Conservation (phyloP, 1,140 invertebrate species). For the Drosophila neocordata region DNA sequence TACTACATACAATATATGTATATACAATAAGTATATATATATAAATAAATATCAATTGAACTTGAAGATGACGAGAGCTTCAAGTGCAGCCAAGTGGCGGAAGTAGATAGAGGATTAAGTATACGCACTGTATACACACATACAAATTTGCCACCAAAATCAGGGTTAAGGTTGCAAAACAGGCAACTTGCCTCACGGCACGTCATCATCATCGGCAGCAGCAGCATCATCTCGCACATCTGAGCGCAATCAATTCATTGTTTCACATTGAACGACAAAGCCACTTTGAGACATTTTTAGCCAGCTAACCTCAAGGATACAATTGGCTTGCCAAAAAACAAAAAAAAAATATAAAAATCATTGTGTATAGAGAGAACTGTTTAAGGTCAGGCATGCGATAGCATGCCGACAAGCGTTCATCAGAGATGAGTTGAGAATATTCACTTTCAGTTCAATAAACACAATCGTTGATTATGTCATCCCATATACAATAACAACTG, state of each 20-base stretch:
- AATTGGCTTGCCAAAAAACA: slow-evolving; percentile 59
- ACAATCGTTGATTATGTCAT: slow-evolving; percentile 20
- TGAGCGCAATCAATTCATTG: slow-evolving; percentile 12
- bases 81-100: slow-evolving; percentile 62
- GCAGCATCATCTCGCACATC: slow-evolving; percentile 7
- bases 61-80: slow-evolving; percentile 63
- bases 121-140: slow-evolving; percentile 56
- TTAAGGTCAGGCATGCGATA: slow-evolving; percentile 58
- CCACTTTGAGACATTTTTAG: slow-evolving; percentile 66
- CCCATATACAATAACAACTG: neutral
- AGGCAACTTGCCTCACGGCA: slow-evolving; percentile 58
- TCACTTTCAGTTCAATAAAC: slow-evolving; percentile 12
- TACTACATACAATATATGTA: slow-evolving; percentile 24
- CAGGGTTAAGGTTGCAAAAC: slow-evolving; percentile 55
- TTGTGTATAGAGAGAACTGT: slow-evolving; percentile 29
- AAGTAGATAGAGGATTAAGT: slow-evolving; percentile 50
- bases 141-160: slow-evolving; percentile 25
- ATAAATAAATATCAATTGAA: slow-evolving; percentile 48
- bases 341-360: too few species aligned
- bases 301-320: slow-evolving; percentile 55
- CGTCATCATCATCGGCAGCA: slow-evolving; percentile 46
- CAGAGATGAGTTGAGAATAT: slow-evolving; percentile 10
- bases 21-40: slow-evolving; percentile 35
- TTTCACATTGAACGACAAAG: slow-evolving; percentile 51
- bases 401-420: slow-evolving; percentile 11